phyloP scores from a whole-genome alignment of 1,140 invertebrate species.

The Oryctes rhinoceros region DNA sequence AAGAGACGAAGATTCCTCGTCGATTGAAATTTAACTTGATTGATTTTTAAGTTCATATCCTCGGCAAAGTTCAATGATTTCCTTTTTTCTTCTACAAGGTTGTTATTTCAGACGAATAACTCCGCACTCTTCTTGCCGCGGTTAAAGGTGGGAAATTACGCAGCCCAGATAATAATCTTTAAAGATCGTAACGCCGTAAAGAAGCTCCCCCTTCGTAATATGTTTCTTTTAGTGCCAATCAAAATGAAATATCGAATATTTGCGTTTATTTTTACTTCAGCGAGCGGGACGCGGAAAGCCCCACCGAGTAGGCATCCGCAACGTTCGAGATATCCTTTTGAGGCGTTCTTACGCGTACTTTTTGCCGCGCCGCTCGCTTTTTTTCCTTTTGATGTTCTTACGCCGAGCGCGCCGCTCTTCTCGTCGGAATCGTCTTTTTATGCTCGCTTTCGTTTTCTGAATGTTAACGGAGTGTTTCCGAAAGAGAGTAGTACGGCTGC shows the following conservation, averaged over 20 bases:
- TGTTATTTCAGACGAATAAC: too few species aligned
- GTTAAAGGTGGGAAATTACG: neutral
- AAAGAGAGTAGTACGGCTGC: neutral
- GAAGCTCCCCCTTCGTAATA: neutral
- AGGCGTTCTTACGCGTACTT: neutral
- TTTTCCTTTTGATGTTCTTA: neutral
- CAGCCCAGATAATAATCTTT: neutral
- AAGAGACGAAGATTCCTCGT: too few species aligned
- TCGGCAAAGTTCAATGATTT: too few species aligned
- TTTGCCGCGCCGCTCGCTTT: neutral
- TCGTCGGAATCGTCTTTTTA: neutral
- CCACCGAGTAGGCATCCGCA: neutral
- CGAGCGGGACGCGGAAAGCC: neutral
- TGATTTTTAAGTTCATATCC: too few species aligned
- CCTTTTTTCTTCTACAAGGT: too few species aligned
- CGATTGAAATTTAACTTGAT: too few species aligned
- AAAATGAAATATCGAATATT: slow-evolving; percentile 16
- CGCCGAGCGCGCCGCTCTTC: neutral
- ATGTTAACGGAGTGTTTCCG: neutral
- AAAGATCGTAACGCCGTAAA: neutral
- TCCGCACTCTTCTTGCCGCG: too few species aligned
- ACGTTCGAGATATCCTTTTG: neutral
- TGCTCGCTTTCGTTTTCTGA: neutral
- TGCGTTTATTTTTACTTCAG: slow-evolving; percentile 9
- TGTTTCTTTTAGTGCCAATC: slow-evolving; percentile 14